Base-by-base conservation (phyloP, 2,888 invertebrate genomes). In the Eulithis testata region DNA sequence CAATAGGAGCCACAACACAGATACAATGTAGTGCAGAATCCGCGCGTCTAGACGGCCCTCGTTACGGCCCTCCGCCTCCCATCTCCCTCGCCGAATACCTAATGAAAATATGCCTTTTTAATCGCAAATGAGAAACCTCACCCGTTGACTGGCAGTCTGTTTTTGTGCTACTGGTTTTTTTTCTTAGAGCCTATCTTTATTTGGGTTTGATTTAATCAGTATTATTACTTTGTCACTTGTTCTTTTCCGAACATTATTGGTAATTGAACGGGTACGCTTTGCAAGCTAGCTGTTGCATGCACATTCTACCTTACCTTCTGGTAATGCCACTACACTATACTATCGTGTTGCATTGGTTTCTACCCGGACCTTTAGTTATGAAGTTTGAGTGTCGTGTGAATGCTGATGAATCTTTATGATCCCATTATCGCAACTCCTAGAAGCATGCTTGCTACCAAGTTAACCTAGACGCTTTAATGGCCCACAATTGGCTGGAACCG, bases 21-120 rank as follows among this genome's bases (percentile, higher is more conserved):
- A 83, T 82, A 85, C 83, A 84, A 79, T 82, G 81, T 82, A 82
- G 79, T 81, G 85, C 74, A 64, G 70, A 70, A 80, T 79, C 78
- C 79, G 78, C 79, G 79, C 84, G 91, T 91, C 91, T 91, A 91
- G 91, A 92, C 91, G 84, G 68, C 80, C 85, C 86, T 85, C 86
- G 84, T 88, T 84, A 86, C 83, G 73, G 73, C 72, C 75, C 75
- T 65, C 77, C 72, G 62, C 77, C 73, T 75, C 68, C 73, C 75
- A 61, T 75, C 72, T 68, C 76, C 75, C 73, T 71, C 77, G 76
- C 69, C 69, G 70, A 81, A 84, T 81, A 78, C 80, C 81, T 83
- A 83, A 87, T 83, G 85, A 86, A 85, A 89, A 87, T 86, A 84
- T 87, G 80, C 82, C 83, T 82, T 80, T 80, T 83, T 87, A 87